Evolutionary conservation across 2,113 vertebrate species (phyloP).

Genomic region (Apodemus speciosus): DNA sequence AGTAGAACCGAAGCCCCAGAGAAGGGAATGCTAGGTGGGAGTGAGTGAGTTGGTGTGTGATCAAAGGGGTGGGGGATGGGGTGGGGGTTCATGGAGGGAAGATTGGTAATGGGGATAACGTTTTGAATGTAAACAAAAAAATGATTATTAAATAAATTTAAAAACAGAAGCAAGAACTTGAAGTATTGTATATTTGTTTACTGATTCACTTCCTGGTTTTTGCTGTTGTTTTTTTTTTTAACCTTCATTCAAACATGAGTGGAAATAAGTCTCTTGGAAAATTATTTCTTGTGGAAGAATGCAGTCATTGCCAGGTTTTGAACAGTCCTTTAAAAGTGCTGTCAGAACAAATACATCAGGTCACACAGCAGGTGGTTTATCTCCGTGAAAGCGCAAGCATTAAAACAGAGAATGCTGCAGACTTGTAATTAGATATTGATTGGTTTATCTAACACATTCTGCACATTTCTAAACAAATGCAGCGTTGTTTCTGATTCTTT

Average conservation of each 20-base stretch:
- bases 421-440: constrained; percentile 87
- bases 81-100: no score
- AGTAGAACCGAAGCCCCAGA: not conserved
- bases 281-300: constrained; percentile 71
- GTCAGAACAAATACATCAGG: constrained; percentile 83
- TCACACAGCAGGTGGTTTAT: constrained; percentile 79
- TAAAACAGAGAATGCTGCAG: constrained; percentile 76
- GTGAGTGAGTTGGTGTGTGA: no score
- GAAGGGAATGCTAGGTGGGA: no score
- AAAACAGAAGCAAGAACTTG: not conserved
- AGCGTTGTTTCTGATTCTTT: constrained; percentile 79
- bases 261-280: constrained; percentile 61
- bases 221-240: not conserved
- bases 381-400: constrained; percentile 78
- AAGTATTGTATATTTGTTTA: constrained; percentile 6
- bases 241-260: constrained; percentile 40
- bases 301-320: constrained; percentile 74
- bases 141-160: no score
- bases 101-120: no score
- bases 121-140: no score
- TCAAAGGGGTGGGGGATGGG: no score
- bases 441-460: constrained; percentile 81
- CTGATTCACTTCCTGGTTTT: not conserved
- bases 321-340: constrained; percentile 74
- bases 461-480: constrained; percentile 83